These are phyloP conservation scores for Netelia virgata DNA, from an alignment of 2,888 invertebrate genomes.

Conservation along the genomic window DNA sequence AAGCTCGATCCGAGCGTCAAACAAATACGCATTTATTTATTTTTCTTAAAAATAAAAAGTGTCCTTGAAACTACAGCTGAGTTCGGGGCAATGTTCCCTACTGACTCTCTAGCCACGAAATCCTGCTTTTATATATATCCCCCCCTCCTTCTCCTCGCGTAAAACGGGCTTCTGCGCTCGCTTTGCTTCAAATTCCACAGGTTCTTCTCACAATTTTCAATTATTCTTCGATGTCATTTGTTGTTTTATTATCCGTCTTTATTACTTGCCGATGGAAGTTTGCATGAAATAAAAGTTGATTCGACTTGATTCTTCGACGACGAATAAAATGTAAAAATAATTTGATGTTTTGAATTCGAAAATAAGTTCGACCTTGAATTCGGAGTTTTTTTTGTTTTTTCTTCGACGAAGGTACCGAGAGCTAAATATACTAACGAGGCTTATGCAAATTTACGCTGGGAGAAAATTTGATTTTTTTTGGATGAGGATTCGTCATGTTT, in stretches of 20 bases:
- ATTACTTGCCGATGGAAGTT: background rate
- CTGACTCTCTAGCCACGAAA: constrained; percentile 56
- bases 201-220: constrained; percentile 13
- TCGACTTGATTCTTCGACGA: background rate
- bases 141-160: constrained; percentile 57
- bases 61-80: constrained; percentile 58
- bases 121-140: constrained; percentile 58
- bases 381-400: no score
- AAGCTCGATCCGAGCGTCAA: background rate
- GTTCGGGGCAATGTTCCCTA: constrained; percentile 58
- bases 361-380: no score
- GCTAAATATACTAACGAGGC: no score
- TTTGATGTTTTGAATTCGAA: background rate
- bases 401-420: no score
- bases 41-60: background rate
- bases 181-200: constrained; percentile 10
- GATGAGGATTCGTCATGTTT: no score
- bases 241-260: background rate
- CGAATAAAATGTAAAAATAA: background rate
- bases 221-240: background rate
- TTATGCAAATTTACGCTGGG: no score
- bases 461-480: no score
- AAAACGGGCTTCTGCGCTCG: constrained; percentile 18
- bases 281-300: background rate
- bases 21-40: constrained; percentile 13